Evolutionary conservation across 2,797 vertebrate genomes (phyloP).

Genomic region (Amazona ochrocephala): DNA sequence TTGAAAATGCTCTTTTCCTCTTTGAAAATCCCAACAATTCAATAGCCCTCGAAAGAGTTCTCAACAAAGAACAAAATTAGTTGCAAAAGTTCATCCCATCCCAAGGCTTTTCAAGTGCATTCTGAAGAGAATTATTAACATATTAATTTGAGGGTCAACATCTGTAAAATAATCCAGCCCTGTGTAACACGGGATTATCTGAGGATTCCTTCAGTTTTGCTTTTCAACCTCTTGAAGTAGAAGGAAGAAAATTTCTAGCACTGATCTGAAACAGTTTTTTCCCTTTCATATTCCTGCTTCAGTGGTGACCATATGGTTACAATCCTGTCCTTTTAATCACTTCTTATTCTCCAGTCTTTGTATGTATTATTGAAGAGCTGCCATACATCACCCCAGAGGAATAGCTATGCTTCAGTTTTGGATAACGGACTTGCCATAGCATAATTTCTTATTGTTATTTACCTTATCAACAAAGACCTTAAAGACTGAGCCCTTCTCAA

Average conservation of each 20-base stretch:
- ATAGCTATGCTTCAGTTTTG: neutral
- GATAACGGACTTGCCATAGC: neutral
- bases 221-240: neutral
- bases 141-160: neutral
- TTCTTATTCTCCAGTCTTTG: neutral
- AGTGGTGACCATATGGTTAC: neutral
- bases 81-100: neutral
- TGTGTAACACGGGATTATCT: neutral
- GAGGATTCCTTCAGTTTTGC: neutral
- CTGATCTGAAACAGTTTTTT: neutral
- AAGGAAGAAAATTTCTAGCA: neutral
- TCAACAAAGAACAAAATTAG: neutral
- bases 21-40: neutral
- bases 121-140: neutral
- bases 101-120: neutral
- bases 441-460: neutral
- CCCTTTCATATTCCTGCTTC: neutral
- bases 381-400: neutral
- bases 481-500: neutral
- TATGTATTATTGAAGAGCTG: neutral
- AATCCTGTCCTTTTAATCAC: neutral
- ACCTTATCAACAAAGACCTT: neutral
- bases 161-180: neutral
- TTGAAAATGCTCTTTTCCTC: neutral
- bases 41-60: neutral